phyloP scores from a whole-genome alignment of 2,797 vertebrate species.

The Eutrigla gurnardus region DNA sequence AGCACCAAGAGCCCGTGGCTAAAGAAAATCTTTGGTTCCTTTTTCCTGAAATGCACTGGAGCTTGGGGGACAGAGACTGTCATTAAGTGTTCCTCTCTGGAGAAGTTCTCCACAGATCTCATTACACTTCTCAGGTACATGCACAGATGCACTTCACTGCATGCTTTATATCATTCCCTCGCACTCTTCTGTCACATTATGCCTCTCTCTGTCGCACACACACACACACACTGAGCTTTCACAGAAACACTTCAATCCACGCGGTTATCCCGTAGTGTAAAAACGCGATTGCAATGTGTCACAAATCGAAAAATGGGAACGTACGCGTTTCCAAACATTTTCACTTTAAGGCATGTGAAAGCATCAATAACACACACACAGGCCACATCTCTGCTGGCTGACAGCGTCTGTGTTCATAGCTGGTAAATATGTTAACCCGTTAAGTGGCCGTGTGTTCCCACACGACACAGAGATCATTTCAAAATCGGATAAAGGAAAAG shows the following conservation, averaged over 20 bases:
- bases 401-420: constrained; percentile 56
- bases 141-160: constrained; percentile 51
- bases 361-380: constrained; percentile 57
- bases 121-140: constrained; percentile 63
- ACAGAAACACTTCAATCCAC: constrained; percentile 28
- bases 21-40: constrained; percentile 50
- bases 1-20: constrained; percentile 41
- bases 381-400: constrained; percentile 45
- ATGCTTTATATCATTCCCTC: constrained; percentile 12
- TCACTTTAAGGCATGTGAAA: constrained; percentile 20
- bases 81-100: constrained; percentile 60
- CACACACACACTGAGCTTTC: constrained; percentile 1
- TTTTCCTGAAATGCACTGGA: constrained; percentile 49
- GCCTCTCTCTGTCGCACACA: neutral
- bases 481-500: constrained; percentile 56
- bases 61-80: constrained; percentile 52
- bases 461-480: constrained; percentile 57
- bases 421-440: constrained; percentile 65
- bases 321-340: constrained; percentile 49
- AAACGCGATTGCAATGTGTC: constrained; percentile 34
- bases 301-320: constrained; percentile 37
- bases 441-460: constrained; percentile 64
- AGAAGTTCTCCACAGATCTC: constrained; percentile 66
- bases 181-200: neutral
- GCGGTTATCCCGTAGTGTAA: constrained; percentile 30